Base-by-base conservation (phyloP, 2,888 invertebrate genomes). In the Nipponacmea schrenckii region DNA sequence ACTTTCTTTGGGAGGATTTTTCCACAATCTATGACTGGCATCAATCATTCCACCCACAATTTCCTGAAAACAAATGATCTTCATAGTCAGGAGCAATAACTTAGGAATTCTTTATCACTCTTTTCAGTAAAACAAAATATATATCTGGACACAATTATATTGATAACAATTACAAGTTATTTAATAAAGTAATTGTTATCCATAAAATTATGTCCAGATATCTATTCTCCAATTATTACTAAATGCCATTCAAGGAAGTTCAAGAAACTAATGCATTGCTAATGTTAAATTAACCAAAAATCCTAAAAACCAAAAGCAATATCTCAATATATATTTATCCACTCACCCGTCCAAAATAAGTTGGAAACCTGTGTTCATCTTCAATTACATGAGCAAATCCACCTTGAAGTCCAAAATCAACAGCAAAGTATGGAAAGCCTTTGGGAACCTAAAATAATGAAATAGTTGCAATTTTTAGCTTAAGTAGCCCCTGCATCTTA, bases 301-400 rank as follows among this genome's bases (percentile, higher is more conserved):
- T 10, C 39, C 10, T 39, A 1, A 5, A 39, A 39, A 39, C 1
- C 8, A 39, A 7, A 10, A 7, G 39, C 8, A 39, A 39, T 39
- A 39, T 8, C 39, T 39, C 39, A 39, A 31, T 31, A 31, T 31
- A 2, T 31, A 31, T 31, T 39, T 39, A 15, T 24, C 2, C n/a
- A 77, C 84, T 88, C 89, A 94, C 95, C 91, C 95, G 94, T 7
- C 96, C 98, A 92, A 98, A 99, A 89, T 94, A 94, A 68, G 88
- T 90, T 0, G 97, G 95, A 89, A 98, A 98, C 56, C 92, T 88
- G 71, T 93, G 91, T 86, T 96, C 95, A 89, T 98, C 95, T 90
- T 99, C 98, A 83, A 99, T 96, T 0, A 98, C 95, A 90, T 99
- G 98, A 65, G 97, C 98, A 90, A 94, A 98, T 0, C 98, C 98